phyloP scores from a whole-genome alignment of 2,888 invertebrate genomes.

The Aleiodes testaceus region DNA sequence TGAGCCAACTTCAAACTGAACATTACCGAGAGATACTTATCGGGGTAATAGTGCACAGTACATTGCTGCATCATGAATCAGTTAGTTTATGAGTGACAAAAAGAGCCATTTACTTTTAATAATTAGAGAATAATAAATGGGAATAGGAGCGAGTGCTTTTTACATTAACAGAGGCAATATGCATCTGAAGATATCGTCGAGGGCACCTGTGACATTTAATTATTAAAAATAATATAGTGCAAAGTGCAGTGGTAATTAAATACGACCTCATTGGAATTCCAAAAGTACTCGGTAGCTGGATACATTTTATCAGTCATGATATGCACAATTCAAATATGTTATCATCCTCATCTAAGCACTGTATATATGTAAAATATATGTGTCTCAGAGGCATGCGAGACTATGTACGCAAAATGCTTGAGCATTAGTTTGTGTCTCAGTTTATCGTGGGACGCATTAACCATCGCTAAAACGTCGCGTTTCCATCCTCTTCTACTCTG shows the following conservation, averaged over 20 bases:
- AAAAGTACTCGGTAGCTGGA: slow-evolving; percentile 60
- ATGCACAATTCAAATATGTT: slow-evolving; percentile 39
- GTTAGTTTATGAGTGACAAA: slow-evolving; percentile 21
- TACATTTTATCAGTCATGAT: slow-evolving; percentile 36
- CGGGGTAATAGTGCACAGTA: not conserved
- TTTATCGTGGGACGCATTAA: slow-evolving; percentile 69
- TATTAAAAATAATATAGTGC: slow-evolving; percentile 54
- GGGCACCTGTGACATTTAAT: slow-evolving; percentile 73
- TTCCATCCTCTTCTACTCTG: slow-evolving; percentile 31
- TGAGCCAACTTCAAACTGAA: slow-evolving; percentile 3
- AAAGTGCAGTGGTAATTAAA: slow-evolving; percentile 71
- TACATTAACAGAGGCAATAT: slow-evolving; percentile 60
- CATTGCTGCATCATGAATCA: slow-evolving; percentile 14
- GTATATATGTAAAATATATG: slow-evolving; percentile 31
- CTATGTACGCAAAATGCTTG: slow-evolving; percentile 56
- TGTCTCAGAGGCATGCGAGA: slow-evolving; percentile 50
- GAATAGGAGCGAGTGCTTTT: slow-evolving; percentile 34
- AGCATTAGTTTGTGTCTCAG: slow-evolving; percentile 70
- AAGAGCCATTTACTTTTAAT: not conserved
- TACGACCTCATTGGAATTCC: slow-evolving; percentile 61
- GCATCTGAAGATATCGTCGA: slow-evolving; percentile 69
- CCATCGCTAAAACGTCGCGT: slow-evolving; percentile 66
- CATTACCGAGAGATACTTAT: slow-evolving; percentile 3
- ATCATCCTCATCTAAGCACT: slow-evolving; percentile 43
- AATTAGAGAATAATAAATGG: not conserved